phyloP scores from a whole-genome alignment of 64 coral and sea anemone species.

The Pocillopora verrucosa region DNA sequence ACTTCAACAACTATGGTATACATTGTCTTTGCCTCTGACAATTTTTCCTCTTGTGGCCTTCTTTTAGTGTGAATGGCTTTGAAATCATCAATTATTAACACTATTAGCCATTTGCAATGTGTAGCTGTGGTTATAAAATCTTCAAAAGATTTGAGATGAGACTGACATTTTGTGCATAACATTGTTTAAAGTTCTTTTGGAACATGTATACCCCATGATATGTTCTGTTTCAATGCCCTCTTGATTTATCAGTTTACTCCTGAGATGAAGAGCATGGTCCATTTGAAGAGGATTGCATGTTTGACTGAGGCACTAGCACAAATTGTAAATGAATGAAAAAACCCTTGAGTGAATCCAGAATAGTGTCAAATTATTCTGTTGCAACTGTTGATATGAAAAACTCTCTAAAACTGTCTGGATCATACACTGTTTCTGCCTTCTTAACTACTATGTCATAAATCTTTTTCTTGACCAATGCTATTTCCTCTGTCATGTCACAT shows the following conservation, averaged over 20 bases:
- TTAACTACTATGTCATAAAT: conserved; percentile 10
- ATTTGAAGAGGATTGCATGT: conserved; percentile 49
- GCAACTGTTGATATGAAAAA: conserved; percentile 43
- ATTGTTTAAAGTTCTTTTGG: conserved; percentile 30
- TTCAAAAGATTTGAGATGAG: conserved; percentile 26
- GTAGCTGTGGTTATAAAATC: conserved; percentile 39
- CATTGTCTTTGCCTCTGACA: conserved; percentile 37
- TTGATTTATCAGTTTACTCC: conserved; percentile 47
- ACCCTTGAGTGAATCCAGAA: conserved; percentile 29
- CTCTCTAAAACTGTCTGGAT: not conserved
- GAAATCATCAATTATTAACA: conserved; percentile 56
- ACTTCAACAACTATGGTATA: conserved; percentile 64
- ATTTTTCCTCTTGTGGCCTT: conserved; percentile 5
- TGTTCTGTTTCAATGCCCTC: conserved; percentile 57
- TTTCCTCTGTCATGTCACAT: not conserved
- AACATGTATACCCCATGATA: conserved; percentile 31
- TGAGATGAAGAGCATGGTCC: conserved; percentile 33
- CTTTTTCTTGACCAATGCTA: conserved; percentile 6
- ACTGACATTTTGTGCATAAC: not conserved
- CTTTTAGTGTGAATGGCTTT: conserved; percentile 39
- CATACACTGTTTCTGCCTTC: conserved; percentile 37
- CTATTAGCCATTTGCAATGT: conserved; percentile 31
- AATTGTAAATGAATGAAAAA: conserved; percentile 52
- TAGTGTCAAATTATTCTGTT: conserved; percentile 18
- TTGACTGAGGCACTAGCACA: conserved; percentile 51